Base-by-base conservation (phyloP, 2,888 invertebrate species). In the Eledone cirrhosa region DNA sequence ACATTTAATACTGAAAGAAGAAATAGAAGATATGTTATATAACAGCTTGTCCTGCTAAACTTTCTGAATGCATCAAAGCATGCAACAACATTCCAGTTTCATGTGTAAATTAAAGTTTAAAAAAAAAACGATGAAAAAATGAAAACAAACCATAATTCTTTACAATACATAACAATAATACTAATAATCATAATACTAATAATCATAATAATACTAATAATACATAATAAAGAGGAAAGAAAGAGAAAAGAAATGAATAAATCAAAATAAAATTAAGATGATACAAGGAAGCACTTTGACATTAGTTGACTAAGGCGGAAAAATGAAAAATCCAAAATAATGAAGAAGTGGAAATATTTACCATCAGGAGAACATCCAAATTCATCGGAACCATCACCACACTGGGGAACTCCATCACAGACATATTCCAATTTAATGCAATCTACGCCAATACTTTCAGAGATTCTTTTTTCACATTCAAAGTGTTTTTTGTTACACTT, bases 311-410 rank as follows among this genome's bases (percentile, higher is more conserved):
- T n/a, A n/a, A n/a, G 22, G 22, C 22, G 11, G 1, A 63, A 63
- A 24, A 63, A 63, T 24, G 27, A 63, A 63, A 19, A 27, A 19
- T 16, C 63, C 14, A 63, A 24, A 19, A 63, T 24, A 11, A 16
- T 16, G 22, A 63, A 19, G n/a, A 63, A n/a, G n/a, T n/a, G n/a
- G n/a, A 41, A 41, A 41, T 41, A 41, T 41, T 29, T 53, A 80
- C 82, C 82, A 78, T 77, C 48, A 48, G 79, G 74, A 48, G 79
- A 82, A 81, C 87, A 87, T 72, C 83, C 81, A 27, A 80, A 77
- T 78, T 88, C 88, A 82, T 88, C 88, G 11, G 86, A 86, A 27
- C 84, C 86, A 83, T 88, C 88, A 47, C 83, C 83, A 84, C 87
- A 88, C 72, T 88, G 85, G 14, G 83, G 81, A 19, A 81, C 81